Evolutionary conservation across 2,888 invertebrate genomes (phyloP).

Genomic region (Philopedon plagiatum): DNA sequence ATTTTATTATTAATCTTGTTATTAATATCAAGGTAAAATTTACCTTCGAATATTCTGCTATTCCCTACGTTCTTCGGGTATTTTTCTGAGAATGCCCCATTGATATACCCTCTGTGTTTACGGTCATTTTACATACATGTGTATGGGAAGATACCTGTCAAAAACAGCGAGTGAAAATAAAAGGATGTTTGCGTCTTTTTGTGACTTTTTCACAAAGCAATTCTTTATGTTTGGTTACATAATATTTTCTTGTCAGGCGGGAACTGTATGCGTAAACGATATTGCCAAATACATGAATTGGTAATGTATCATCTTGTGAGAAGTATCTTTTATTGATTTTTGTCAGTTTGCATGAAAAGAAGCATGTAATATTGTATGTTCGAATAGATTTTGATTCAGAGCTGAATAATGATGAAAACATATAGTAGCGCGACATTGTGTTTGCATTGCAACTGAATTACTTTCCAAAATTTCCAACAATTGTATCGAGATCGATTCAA

Average conservation of each 20-base stretch:
- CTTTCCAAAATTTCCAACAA: too few species aligned
- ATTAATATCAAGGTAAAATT: too few species aligned
- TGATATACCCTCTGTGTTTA: constrained; percentile 10
- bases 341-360: too few species aligned
- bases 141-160: constrained; percentile 34
- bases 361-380: too few species aligned
- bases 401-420: too few species aligned
- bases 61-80: too few species aligned
- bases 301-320: neutral
- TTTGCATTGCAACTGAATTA: too few species aligned
- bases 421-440: too few species aligned
- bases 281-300: neutral
- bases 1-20: too few species aligned
- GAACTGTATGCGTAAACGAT: neutral
- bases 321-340: neutral
- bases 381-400: too few species aligned
- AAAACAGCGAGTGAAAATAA: constrained; percentile 35
- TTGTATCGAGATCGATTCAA: too few species aligned
- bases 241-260: constrained; percentile 6
- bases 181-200: constrained; percentile 31
- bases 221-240: constrained; percentile 23
- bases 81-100: constrained; percentile 4
- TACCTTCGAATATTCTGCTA: too few species aligned
- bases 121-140: constrained; percentile 40
- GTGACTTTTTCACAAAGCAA: constrained; percentile 33